These are phyloP conservation scores for Percopsis transmontana DNA, from an alignment of 2,113 vertebrate species.

Conservation along the genomic window DNA sequence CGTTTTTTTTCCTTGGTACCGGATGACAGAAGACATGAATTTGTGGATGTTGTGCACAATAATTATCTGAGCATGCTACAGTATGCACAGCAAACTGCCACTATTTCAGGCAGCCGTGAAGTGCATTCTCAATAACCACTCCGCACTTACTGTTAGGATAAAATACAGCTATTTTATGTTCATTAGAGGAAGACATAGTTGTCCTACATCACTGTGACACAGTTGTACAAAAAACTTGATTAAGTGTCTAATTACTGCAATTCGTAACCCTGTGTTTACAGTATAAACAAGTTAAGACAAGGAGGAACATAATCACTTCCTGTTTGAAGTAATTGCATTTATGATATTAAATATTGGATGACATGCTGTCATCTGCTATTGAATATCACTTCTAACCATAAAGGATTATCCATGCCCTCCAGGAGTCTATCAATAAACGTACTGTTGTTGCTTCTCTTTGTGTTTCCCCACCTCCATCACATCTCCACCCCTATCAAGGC, in stretches of 20 bases:
- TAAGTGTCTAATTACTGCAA: not conserved
- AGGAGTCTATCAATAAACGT: too few species aligned
- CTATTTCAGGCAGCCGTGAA: constrained; percentile 3
- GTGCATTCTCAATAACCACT: constrained; percentile 1
- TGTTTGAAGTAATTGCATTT: too few species aligned
- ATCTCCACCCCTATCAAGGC: too few species aligned
- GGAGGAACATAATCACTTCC: too few species aligned
- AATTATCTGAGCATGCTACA: constrained; percentile 49
- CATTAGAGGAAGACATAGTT: not conserved
- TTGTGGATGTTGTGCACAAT: constrained; percentile 45
- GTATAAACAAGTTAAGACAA: not conserved
- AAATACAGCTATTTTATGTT: constrained; percentile 12
- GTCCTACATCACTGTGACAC: constrained; percentile 15
- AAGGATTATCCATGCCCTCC: too few species aligned
- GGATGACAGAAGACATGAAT: constrained; percentile 53
- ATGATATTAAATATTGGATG: too few species aligned
- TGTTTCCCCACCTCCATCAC: too few species aligned
- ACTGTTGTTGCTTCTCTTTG: too few species aligned
- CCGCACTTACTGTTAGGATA: constrained; percentile 28
- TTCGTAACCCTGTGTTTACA: constrained; percentile 3
- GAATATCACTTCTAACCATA: too few species aligned
- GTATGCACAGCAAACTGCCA: constrained; percentile 11
- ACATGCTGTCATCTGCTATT: too few species aligned
- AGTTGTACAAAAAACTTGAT: constrained; percentile 4
- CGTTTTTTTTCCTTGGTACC: constrained; percentile 32